Evolutionary conservation across 2,888 invertebrate genomes (phyloP), one percentile per base, ranked within the genome.

Genomic region (Helicoverpa assulta): DNA sequence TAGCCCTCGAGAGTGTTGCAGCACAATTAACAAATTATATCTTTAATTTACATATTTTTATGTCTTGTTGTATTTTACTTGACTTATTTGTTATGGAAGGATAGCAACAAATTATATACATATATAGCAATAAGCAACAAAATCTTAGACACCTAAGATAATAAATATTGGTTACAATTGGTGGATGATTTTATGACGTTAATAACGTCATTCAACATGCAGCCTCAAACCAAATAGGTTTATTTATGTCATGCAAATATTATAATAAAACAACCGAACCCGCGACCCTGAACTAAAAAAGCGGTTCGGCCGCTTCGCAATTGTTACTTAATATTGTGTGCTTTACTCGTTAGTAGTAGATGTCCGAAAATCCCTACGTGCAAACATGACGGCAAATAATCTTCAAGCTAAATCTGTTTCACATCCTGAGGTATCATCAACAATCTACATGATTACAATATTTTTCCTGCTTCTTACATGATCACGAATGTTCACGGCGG

Each of bases 21-120:
- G 81, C 70, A 81, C 84, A 81, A 86, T 89, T 89, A 87, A 84
- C 79, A 79, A 78, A 66, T 81, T 80, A 87, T 85, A 73, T 82
- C 74, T 73, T 80, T 78, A 72, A 69, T 77, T 77, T 66, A 59
- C 61, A 65, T 50, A 37, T 18, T 50, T 40, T 50, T 29, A 61
- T 18, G 50, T 47, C 19, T 19, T 21, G 19, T 61, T 61, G 14
- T 51, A 43, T 51, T 58, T 43, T n/a, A 12, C 33, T 60, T 21
- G 19, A 67, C 29, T 2, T 33, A 10, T 10, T 33, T 33, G 21
- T 18, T 1, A n/a, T 7, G 33, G 19, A 29, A 19, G 21, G n/a
- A 47, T n/a, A 43, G 0, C 29, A 12, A 3, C 26, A 2, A 10
- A 8, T 12, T 40, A n/a, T n/a, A n/a, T n/a, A n/a, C 40, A 40